These are phyloP conservation scores for Brachyistius frenatus DNA, from an alignment of 2,113 vertebrate genomes.

Conservation along the genomic window DNA sequence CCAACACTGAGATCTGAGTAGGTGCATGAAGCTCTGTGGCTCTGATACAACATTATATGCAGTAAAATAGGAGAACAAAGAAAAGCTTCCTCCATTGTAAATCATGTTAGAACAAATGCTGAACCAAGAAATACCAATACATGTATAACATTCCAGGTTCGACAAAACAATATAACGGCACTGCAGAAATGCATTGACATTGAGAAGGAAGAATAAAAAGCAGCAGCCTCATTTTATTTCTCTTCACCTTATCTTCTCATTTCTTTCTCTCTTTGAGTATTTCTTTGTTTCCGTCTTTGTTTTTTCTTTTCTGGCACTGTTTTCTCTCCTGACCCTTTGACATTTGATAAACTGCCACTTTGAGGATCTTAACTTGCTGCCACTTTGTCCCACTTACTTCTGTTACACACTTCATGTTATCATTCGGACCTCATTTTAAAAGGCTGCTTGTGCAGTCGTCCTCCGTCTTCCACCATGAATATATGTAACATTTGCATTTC, in stretches of 20 bases:
- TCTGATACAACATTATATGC: conserved; percentile 11
- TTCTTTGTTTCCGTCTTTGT: neutral
- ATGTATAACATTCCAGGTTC: neutral
- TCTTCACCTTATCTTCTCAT: neutral
- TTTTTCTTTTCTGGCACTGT: neutral
- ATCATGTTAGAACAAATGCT: conserved; percentile 27
- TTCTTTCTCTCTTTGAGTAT: neutral
- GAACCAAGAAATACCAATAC: conserved; percentile 16
- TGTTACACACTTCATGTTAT: neutral
- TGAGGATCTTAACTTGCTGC: neutral
- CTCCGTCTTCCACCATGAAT: conserved; percentile 32
- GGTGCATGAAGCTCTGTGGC: neutral
- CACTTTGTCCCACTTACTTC: conserved; percentile 33
- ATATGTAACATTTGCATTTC: conserved; percentile 39
- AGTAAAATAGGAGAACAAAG: conserved; percentile 17
- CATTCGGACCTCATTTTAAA: conserved; percentile 14
- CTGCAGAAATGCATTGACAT: conserved; percentile 5
- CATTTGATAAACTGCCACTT: conserved; percentile 32
- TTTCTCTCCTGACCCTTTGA: conserved; percentile 8
- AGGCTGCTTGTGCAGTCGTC: neutral
- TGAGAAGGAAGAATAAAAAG: conserved; percentile 11
- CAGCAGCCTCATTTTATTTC: neutral
- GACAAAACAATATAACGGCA: conserved; percentile 12
- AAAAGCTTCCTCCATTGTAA: conserved; percentile 14
- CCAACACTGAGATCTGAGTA: neutral